These are phyloP conservation scores for Chloroceryle inda DNA, from an alignment of 2,797 vertebrate species.

Conservation along the genomic window DNA sequence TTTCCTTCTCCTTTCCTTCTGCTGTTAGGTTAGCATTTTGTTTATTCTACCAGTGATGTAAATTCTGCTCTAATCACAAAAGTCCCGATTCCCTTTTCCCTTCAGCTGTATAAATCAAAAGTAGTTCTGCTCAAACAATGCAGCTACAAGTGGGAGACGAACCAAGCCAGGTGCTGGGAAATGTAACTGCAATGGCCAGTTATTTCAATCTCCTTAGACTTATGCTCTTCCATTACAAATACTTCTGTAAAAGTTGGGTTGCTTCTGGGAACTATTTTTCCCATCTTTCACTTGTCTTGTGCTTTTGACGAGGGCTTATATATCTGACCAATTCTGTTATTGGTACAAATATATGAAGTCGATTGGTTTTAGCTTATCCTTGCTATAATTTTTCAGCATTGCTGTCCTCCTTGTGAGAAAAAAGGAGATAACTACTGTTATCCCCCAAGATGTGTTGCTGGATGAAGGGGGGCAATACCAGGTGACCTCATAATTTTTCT, in stretches of 20 bases:
- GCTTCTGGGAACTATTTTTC: not conserved
- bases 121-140: not conserved
- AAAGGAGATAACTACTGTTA: not conserved
- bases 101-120: constrained; percentile 27
- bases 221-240: not conserved
- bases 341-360: not conserved
- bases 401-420: not conserved
- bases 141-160: not conserved
- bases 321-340: not conserved
- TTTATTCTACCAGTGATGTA: not conserved
- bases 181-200: not conserved
- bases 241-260: not conserved
- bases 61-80: not conserved
- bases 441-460: not conserved
- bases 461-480: not conserved
- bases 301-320: not conserved
- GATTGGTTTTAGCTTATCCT: not conserved
- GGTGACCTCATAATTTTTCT: not conserved
- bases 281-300: not conserved
- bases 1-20: not conserved
- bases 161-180: not conserved
- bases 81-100: constrained; percentile 3
- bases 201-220: not conserved
- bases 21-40: not conserved
- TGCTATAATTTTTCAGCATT: not conserved